Evolutionary conservation across 2,888 invertebrate species (phyloP).

Genomic region (Sphaerophoria rueppellii): DNA sequence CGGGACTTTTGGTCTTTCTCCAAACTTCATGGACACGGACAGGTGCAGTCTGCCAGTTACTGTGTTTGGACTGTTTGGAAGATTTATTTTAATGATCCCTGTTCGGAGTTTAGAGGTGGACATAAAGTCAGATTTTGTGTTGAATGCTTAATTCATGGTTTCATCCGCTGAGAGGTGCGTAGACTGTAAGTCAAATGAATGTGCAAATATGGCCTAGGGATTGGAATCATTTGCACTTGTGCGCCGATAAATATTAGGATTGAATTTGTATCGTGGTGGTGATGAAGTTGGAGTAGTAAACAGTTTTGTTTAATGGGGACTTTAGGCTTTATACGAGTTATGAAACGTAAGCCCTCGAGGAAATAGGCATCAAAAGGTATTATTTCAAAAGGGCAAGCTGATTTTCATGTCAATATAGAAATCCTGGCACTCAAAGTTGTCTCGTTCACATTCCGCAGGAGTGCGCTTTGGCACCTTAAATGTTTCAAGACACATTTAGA

Average conservation of each 20-base stretch:
- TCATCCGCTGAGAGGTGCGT: conserved; percentile 38
- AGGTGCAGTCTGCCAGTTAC: conserved; percentile 5
- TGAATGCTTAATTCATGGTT: conserved; percentile 49
- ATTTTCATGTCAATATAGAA: no score
- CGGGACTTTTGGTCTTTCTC: conserved; percentile 42
- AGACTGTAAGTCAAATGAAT: neutral
- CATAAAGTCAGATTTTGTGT: conserved; percentile 9
- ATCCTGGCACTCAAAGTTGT: no score
- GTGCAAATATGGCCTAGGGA: conserved; percentile 5
- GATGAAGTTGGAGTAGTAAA: no score
- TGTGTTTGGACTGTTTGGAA: conserved; percentile 5
- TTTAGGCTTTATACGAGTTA: no score
- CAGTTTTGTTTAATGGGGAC: no score
- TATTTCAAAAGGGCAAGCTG: no score
- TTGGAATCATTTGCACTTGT: neutral
- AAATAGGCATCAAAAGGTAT: no score
- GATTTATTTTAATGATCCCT: conserved; percentile 34
- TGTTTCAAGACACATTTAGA: neutral
- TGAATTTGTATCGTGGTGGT: no score
- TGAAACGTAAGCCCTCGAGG: no score
- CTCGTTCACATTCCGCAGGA: no score
- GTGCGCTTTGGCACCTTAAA: no score
- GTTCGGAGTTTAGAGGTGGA: conserved; percentile 5
- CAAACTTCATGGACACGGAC: conserved; percentile 2
- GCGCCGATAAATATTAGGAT: neutral